Evolutionary conservation across 2,113 vertebrate genomes (phyloP).

Genomic region (Aplodontia rufa): DNA sequence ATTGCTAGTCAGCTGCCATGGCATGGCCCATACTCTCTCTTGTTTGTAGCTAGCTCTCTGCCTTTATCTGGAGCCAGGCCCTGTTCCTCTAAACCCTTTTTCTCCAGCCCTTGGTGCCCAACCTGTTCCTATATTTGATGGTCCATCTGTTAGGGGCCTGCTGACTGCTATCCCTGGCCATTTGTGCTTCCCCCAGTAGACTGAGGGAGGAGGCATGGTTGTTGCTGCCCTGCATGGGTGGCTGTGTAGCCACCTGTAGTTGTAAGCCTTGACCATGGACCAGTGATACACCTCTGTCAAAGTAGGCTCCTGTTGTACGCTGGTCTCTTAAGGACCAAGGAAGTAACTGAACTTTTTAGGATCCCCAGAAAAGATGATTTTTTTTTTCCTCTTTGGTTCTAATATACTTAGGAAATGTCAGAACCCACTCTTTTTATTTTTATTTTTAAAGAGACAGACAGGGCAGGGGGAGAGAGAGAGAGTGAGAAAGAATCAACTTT

Average conservation of each 20-base stretch:
- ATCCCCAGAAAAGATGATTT: background rate
- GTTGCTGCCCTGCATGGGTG: background rate
- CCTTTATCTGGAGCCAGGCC: background rate
- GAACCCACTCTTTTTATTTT: background rate
- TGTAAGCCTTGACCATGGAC: background rate
- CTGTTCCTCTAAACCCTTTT: background rate
- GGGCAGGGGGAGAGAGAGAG: too few relatives aligned
- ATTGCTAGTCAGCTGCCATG: constrained; percentile 57
- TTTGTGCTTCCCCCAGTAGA: background rate
- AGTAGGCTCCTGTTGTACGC: background rate
- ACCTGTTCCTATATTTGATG: constrained; percentile 30
- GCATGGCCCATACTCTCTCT: background rate
- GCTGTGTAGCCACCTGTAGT: background rate
- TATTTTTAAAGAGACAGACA: too few relatives aligned
- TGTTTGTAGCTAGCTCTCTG: background rate
- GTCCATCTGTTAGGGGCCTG: constrained; percentile 51
- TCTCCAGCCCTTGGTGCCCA: background rate
- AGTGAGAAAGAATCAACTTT: too few relatives aligned
- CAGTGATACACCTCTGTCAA: rapidly evolving
- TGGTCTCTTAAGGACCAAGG: background rate
- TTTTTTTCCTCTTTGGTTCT: background rate
- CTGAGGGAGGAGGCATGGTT: background rate
- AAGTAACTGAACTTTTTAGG: background rate
- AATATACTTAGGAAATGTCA: background rate
- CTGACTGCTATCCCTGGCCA: background rate